These are phyloP conservation scores for Phaenicophaeus curvirostris DNA, from an alignment of 2,797 vertebrate species.

Conservation along the genomic window DNA sequence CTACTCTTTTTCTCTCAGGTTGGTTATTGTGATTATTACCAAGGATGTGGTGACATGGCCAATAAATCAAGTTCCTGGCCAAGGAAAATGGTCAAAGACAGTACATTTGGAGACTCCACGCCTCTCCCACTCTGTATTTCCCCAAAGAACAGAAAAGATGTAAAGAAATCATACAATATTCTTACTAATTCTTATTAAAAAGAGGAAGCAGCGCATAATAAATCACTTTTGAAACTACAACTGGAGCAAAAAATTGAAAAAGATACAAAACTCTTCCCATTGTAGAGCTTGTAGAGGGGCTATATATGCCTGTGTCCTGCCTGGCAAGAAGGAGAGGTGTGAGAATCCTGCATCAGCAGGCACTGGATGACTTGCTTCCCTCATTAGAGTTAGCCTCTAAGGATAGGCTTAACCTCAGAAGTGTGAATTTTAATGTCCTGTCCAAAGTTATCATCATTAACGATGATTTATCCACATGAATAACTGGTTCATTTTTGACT, in stretches of 20 bases:
- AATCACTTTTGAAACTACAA: conserved; percentile 62
- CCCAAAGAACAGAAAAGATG: conserved; percentile 43
- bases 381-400: neutral
- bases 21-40: conserved; percentile 67
- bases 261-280: conserved; percentile 41
- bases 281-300: neutral
- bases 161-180: conserved; percentile 50
- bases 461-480: neutral
- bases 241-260: conserved; percentile 55
- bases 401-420: neutral
- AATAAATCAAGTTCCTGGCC: conserved; percentile 52
- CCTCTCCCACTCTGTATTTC: neutral
- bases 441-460: conserved; percentile 34
- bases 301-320: neutral
- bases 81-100: conserved; percentile 46
- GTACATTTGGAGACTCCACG: neutral
- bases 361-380: neutral
- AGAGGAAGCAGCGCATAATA: conserved; percentile 57
- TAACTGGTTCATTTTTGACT: neutral
- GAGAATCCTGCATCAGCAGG: neutral
- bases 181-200: conserved; percentile 63
- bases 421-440: neutral
- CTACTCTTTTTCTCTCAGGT: conserved; percentile 19
- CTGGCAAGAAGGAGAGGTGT: neutral
- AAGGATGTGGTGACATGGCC: conserved; percentile 45